Percentiles rank a stretch among this genome's conserved stretches.
Conservation (phyloP, 2,797 vertebrate species). For the Euphonia xanthogaster region DNA sequence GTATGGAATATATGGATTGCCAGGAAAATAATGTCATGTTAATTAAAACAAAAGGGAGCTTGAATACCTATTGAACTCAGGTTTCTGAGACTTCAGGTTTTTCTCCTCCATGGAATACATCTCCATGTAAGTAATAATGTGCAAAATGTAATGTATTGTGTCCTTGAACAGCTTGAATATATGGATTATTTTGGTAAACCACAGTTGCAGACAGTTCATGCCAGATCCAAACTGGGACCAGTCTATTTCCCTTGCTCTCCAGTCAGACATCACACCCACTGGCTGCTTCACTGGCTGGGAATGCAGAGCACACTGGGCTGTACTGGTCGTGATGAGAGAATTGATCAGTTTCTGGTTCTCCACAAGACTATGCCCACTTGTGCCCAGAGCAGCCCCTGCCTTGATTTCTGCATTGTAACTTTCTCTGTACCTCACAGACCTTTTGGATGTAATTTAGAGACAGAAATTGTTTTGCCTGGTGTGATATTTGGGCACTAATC, state of each 20-base stretch:
- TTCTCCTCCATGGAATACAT: not conserved
- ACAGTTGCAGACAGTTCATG: not conserved
- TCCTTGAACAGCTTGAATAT: not conserved
- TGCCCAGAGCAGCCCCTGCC: not conserved
- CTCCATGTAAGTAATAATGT: not conserved
- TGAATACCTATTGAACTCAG: not conserved
- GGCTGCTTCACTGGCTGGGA: not conserved
- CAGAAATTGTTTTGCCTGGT: not conserved
- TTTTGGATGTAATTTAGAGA: not conserved
- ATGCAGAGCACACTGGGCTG: not conserved
- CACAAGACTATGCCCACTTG: rapidly evolving
- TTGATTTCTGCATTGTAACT: not conserved
- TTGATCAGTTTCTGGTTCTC: not conserved
- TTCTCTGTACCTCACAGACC: not conserved
- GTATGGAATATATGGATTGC: too few relatives aligned
- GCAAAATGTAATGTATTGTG: not conserved
- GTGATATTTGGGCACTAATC: not conserved
- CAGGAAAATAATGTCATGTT: rapidly evolving
- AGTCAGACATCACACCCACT: rapidly evolving
- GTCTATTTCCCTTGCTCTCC: not conserved
- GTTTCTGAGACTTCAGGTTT: not conserved
- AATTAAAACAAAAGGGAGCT: not conserved
- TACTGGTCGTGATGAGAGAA: not conserved
- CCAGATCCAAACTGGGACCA: not conserved
- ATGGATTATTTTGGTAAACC: not conserved